These are phyloP conservation scores for Pampusana beccarii DNA, from an alignment of 2,113 vertebrate species.

Conservation along the genomic window DNA sequence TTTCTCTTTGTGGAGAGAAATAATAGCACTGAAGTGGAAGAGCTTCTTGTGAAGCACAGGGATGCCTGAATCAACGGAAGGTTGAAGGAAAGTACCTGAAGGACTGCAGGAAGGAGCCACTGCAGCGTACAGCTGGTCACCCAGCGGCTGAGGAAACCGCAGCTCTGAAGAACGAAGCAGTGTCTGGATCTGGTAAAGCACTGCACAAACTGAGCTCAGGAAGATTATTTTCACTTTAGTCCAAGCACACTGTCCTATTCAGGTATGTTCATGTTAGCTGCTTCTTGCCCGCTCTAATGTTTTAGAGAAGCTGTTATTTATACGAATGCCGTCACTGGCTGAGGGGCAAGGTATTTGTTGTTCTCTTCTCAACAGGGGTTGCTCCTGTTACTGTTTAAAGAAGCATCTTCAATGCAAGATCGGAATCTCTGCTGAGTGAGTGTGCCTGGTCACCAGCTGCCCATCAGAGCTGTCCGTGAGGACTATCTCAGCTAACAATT, in stretches of 20 bases:
- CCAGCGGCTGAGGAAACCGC: background rate
- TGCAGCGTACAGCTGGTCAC: background rate
- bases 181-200: background rate
- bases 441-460: background rate
- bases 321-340: background rate
- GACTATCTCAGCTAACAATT: background rate
- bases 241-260: background rate
- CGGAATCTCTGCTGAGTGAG: background rate
- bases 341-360: background rate
- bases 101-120: background rate
- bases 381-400: background rate
- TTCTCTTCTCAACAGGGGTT: background rate
- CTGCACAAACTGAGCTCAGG: background rate
- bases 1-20: background rate
- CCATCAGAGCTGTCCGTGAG: background rate
- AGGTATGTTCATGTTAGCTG: background rate
- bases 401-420: background rate
- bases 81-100: background rate
- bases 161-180: background rate
- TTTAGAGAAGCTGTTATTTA: background rate
- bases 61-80: background rate
- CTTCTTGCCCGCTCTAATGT: background rate
- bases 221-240: background rate
- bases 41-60: background rate
- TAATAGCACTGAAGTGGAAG: background rate